Evolutionary conservation across 2,797 vertebrate species (phyloP), one percentile per base, ranked within the genome.

Genomic region (Neoniphon sammara): DNA sequence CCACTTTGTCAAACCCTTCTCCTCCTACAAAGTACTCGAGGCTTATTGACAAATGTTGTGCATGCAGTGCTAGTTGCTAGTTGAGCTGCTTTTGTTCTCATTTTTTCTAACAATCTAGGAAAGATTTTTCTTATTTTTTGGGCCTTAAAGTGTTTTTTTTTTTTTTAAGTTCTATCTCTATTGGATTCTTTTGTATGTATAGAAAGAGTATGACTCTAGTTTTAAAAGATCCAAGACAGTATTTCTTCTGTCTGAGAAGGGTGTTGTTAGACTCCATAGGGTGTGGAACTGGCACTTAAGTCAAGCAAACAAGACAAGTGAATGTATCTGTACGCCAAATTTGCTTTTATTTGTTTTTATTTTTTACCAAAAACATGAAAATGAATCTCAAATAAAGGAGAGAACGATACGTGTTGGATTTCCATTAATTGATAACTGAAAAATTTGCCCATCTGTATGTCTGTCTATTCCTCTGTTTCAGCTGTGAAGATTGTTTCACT

Each of bases 1-100:
- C 94, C 98, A 99, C 92, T 99, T 99, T 68, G 97, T 99, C 90
- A 99, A 99, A 94, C 98, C 98, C 80, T 99, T 99, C 93, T 99
- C 98, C 87, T 99, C 98, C 80, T 99, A 95, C 92, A 99, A 98
- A 96, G 97, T 99, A 84, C 94, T 99, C 4, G 98, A 99, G 93
- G 97, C 97, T 93, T 99, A 98, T 99, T 99, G 98, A 99, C 96
- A 94, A 96, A 97, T 94, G 96, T 94, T 97, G 95, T 95, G 87
- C 89, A 90, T 95, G 95, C 96, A 94, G 31, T 34, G 31, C 31
- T 34, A 34, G 31, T 34, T 95, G 95, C 93, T 97, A 97, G 96
- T 91, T 78, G 61, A 81, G 83, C 90, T 90, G 80, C 80, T 84
- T 84, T 73, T 78, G 55, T 80, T 88, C 47, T 78, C 39, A 49